These are phyloP conservation scores for Tychaedon coryphoeus DNA, from an alignment of 2,113 vertebrate genomes.

Conservation along the genomic window DNA sequence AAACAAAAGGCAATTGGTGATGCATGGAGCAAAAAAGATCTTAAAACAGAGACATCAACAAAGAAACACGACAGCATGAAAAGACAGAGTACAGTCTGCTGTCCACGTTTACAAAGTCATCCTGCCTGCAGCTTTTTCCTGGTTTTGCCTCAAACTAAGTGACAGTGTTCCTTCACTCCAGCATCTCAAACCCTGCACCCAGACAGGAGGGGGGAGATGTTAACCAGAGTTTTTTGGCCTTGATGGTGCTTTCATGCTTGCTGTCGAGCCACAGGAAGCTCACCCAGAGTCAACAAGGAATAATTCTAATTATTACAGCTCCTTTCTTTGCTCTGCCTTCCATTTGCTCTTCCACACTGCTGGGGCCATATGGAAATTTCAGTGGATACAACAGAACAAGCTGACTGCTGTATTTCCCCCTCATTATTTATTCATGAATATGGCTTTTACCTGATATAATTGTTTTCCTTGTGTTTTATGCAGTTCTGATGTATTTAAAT, in stretches of 20 bases:
- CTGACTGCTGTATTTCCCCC: not conserved
- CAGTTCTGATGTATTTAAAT: not conserved
- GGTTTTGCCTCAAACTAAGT: not conserved
- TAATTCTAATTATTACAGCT: not conserved
- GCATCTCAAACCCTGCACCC: not conserved
- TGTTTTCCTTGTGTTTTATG: not conserved
- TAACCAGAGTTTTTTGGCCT: not conserved
- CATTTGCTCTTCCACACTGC: not conserved
- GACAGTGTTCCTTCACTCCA: not conserved
- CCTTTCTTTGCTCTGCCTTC: not conserved
- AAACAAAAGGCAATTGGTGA: slow-evolving; percentile 78
- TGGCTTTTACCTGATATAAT: not conserved
- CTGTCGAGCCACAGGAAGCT: not conserved
- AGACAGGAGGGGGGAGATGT: not conserved
- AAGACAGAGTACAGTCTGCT: slow-evolving; percentile 66
- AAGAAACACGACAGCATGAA: slow-evolving; percentile 71
- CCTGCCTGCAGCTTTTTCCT: slow-evolving; percentile 43
- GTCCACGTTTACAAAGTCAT: slow-evolving; percentile 60
- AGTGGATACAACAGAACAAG: not conserved
- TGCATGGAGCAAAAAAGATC: slow-evolving; percentile 72
- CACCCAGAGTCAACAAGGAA: not conserved
- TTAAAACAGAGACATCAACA: slow-evolving; percentile 77
- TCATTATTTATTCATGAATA: not conserved
- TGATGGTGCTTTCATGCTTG: not conserved
- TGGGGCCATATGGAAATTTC: not conserved